Conservation (phyloP, 2,888 invertebrate species). For the Athetis lepigone region DNA sequence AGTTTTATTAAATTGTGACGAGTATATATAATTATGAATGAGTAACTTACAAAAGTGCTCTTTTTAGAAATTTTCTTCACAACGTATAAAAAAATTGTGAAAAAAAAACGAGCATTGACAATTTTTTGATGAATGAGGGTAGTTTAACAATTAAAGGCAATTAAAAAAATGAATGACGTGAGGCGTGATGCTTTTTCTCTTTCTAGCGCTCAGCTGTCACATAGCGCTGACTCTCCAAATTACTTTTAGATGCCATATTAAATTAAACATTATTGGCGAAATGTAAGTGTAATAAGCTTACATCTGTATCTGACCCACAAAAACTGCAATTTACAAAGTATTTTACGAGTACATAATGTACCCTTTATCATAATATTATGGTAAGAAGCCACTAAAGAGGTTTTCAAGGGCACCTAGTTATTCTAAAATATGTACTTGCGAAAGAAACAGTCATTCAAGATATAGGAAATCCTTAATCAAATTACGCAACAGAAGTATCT, state of each 20-base stretch:
- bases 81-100: neutral
- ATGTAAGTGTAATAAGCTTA: neutral
- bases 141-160: neutral
- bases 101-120: neutral
- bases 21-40: neutral
- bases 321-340: neutral
- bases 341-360: slow-evolving; percentile 22
- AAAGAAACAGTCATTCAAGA: slow-evolving; percentile 29
- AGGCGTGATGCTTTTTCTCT: slow-evolving; percentile 20
- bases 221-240: neutral
- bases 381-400: neutral
- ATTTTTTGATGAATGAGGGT: slow-evolving; percentile 10
- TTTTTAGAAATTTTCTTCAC: neutral
- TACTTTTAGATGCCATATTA: slow-evolving; percentile 3
- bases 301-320: neutral
- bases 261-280: slow-evolving; percentile 3
- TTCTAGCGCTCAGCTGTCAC: neutral
- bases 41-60: neutral
- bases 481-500: slow-evolving; percentile 8
- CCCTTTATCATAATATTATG: neutral
- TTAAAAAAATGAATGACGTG: neutral
- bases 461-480: slow-evolving; percentile 3
- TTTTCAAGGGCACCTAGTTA: slow-evolving; percentile 9
- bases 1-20: slow-evolving; percentile 25
- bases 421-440: slow-evolving; percentile 49